Evolutionary conservation across 2,888 invertebrate species (phyloP).

Genomic region (Cactoblastis cactorum): DNA sequence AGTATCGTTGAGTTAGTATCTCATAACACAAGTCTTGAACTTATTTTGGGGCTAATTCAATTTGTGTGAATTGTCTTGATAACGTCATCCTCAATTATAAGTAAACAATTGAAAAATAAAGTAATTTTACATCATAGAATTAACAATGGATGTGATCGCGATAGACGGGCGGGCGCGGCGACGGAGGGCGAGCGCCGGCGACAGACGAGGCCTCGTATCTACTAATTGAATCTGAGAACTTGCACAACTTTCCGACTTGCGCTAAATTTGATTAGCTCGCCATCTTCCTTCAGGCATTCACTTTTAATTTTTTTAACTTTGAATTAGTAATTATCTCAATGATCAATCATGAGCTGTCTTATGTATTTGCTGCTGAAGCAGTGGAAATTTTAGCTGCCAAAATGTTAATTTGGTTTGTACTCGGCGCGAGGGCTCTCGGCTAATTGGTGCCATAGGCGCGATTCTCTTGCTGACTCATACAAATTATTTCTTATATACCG

Average conservation of each 20-base stretch:
- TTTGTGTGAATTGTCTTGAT: no score
- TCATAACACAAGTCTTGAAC: no score
- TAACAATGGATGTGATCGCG: constrained; percentile 39
- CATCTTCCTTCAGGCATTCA: constrained; percentile 57
- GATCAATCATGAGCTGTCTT: constrained; percentile 14
- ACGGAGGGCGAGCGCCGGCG: constrained; percentile 20
- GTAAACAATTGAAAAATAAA: not conserved
- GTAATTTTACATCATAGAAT: not conserved
- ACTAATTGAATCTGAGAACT: constrained; percentile 72
- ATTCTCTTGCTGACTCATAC: no score
- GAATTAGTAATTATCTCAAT: constrained; percentile 32
- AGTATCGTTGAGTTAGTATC: no score
- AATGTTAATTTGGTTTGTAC: not conserved
- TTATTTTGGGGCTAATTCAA: no score
- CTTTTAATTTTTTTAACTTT: constrained; percentile 48
- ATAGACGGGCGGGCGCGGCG: constrained; percentile 25
- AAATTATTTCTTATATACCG: no score
- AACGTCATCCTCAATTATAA: not conserved
- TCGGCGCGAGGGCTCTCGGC: no score
- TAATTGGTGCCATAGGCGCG: no score
- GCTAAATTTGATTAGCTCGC: constrained; percentile 68
- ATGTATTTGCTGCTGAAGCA: not conserved
- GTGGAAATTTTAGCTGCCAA: not conserved
- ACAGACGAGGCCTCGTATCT: constrained; percentile 50
- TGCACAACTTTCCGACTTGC: constrained; percentile 57